Conservation (phyloP, 2,888 invertebrate species). For the Morpho helenor region DNA sequence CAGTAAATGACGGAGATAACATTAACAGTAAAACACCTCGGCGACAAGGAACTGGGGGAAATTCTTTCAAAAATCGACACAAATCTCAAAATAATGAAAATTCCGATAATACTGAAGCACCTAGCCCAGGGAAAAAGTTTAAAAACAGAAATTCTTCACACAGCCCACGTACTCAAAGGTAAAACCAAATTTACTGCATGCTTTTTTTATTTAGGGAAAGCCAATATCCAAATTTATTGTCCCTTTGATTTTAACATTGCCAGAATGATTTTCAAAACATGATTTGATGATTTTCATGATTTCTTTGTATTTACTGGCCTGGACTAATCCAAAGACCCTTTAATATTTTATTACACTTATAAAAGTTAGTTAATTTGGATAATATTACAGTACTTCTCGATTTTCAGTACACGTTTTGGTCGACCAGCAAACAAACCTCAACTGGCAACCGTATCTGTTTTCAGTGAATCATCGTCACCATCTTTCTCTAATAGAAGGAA, state of each 20-base stretch:
- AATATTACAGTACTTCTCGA: slow-evolving; percentile 34
- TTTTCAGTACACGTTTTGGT: slow-evolving; percentile 72
- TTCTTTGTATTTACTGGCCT: neutral
- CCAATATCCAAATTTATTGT: no score
- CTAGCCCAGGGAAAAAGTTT: slow-evolving; percentile 62
- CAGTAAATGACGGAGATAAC: slow-evolving; percentile 81
- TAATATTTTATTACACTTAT: no score
- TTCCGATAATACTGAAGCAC: slow-evolving; percentile 46
- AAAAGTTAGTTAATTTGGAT: neutral
- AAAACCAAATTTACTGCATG: slow-evolving; percentile 20
- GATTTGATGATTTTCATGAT: no score
- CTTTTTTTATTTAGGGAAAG: no score
- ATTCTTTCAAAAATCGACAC: slow-evolving; percentile 80
- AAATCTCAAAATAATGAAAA: slow-evolving; percentile 61
- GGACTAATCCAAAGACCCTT: no score
- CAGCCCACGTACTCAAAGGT: slow-evolving; percentile 65
- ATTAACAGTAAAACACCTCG: slow-evolving; percentile 73
- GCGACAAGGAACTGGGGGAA: slow-evolving; percentile 68
- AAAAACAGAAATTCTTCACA: slow-evolving; percentile 63
- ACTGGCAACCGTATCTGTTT: slow-evolving; percentile 83
- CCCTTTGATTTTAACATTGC: no score
- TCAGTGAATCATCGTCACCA: slow-evolving; percentile 79
- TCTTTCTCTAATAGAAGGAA: slow-evolving; percentile 77
- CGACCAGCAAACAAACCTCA: slow-evolving; percentile 75
- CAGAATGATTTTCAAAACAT: no score